Evolutionary conservation across 2,888 invertebrate genomes (phyloP), one percentile per base, ranked within the genome.

Genomic region (Ophion costatus): DNA sequence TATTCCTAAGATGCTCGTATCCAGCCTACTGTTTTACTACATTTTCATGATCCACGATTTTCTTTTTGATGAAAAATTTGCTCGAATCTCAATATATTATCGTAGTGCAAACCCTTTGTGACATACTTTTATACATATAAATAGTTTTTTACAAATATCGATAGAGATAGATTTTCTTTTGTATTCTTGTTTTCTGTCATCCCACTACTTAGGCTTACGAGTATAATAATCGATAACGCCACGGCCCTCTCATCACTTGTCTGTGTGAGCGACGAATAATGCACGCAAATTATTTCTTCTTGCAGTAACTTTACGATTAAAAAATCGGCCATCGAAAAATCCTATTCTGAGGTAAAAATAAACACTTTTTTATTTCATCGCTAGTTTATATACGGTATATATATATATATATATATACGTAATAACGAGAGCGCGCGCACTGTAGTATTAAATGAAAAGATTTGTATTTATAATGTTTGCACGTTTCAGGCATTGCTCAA

Each of bases 261-360:
- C 17, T 51, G 51, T 51, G 51, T 4, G 51, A 51, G 51, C 51
- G 51, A 63, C 24, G 42, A 74, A 42, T 74, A 59, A 59, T 14
- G 45, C 10, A 51, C 11, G 56, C 59, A 29, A 33, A 81, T 51
- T 64, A 29, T 75, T 80, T 83, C 24, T 75, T 85, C 77, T 95
- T 95, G 82, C 94, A 96, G 96, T 90, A 97, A 97, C 90, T 99
- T 98, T 94, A 97, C 97, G 90, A 96, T 98, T 93, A 98, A 98
- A 94, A 96, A 98, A 89, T 98, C 98, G 69, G 96, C 98, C 85
- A 97, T 99, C 90, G 99, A 99, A 94, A 98, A 98, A 93, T 98
- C 98, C 0, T 98, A 98, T 94, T 98, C 98, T 10, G 98, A 98
- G 96, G 98, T 98, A 94, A 94, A 92, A 51, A 51, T 17, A 51